Conservation (phyloP, 2,888 invertebrate species). For the Lasioglossum malachurum region DNA sequence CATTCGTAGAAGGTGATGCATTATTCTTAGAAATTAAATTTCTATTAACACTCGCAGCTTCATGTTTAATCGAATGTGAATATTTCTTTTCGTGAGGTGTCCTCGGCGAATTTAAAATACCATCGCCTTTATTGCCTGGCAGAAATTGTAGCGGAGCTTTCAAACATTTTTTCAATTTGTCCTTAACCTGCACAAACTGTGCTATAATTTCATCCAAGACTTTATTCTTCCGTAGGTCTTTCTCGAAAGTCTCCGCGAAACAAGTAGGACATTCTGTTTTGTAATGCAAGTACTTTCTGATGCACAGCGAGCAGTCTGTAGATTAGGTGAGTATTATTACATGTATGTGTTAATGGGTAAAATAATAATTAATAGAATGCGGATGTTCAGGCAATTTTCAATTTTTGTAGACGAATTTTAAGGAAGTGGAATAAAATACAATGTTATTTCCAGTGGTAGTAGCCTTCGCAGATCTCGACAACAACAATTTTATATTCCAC, state of each 20-base stretch:
- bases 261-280: constrained; percentile 86
- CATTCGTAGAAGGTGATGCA: constrained; percentile 34
- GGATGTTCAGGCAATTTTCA: no score
- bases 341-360: background rate
- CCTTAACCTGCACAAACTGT: constrained; percentile 78
- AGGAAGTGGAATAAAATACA: no score
- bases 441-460: no score
- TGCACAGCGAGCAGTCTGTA: constrained; percentile 86
- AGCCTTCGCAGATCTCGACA: no score
- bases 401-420: no score
- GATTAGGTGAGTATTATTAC: constrained; percentile 54
- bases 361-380: background rate
- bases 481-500: no score
- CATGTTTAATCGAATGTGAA: background rate
- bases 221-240: constrained; percentile 85
- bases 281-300: constrained; percentile 85
- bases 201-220: constrained; percentile 84
- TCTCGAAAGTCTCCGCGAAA: constrained; percentile 84
- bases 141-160: constrained; percentile 19
- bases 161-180: constrained; percentile 73
- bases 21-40: background rate
- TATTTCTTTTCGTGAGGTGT: background rate
- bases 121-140: background rate
- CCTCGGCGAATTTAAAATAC: constrained; percentile 1
- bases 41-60: constrained; percentile 7